Evolutionary conservation across 2,888 invertebrate genomes (phyloP).

Genomic region (Barypeithes pellucidus): DNA sequence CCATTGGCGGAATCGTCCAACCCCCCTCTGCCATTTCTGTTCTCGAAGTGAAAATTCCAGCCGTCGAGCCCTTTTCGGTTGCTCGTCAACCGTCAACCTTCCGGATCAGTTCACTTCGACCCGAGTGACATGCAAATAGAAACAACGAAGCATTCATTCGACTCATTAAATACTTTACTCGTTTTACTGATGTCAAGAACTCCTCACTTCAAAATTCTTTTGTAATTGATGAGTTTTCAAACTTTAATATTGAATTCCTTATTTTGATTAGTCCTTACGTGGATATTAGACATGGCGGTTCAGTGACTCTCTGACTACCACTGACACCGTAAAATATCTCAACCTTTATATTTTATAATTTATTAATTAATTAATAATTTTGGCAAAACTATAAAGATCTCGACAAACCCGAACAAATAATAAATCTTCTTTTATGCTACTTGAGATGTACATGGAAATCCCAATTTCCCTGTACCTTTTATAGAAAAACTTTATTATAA

Average conservation of each 20-base stretch:
- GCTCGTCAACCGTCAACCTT: constrained; percentile 60
- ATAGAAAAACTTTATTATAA: too few species aligned
- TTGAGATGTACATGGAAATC: too few species aligned
- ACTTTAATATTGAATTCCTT: neutral
- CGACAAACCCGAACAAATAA: too few species aligned
- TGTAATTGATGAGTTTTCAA: constrained; percentile 34
- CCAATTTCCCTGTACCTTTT: too few species aligned
- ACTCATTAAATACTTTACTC: constrained; percentile 64
- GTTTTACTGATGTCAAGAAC: constrained; percentile 37
- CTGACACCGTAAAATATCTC: too few species aligned
- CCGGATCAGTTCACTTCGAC: constrained; percentile 66
- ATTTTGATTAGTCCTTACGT: neutral
- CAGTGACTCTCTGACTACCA: too few species aligned
- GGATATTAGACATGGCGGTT: too few species aligned
- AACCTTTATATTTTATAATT: too few species aligned
- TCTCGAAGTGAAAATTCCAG: constrained; percentile 50
- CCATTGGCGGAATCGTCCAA: constrained; percentile 38
- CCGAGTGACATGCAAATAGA: constrained; percentile 68
- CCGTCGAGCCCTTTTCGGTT: constrained; percentile 46
- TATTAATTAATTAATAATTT: too few species aligned
- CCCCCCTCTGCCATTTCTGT: constrained; percentile 45
- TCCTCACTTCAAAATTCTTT: constrained; percentile 34
- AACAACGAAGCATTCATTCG: constrained; percentile 65
- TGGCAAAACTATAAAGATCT: too few species aligned
- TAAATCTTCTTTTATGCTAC: too few species aligned